Evolutionary conservation across 1,140 invertebrate species (phyloP), one percentile per base, ranked within the genome.

Genomic region (Zaprionus gabonicus): DNA sequence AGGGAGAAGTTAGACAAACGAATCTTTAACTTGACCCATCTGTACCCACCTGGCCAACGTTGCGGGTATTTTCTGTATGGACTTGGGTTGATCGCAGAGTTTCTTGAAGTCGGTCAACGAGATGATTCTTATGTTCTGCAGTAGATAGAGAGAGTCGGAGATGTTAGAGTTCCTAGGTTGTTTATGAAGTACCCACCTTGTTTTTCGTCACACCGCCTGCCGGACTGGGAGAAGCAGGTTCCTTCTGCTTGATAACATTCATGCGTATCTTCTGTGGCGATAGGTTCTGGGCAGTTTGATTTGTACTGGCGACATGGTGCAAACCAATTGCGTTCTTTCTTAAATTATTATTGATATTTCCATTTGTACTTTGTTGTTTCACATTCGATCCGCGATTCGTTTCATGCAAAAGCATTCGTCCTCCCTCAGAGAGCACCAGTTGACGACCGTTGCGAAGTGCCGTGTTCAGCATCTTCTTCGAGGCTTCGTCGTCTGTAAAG

Each of bases 381-480:
- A 71, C 65, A 46, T 72, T 75, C 38, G 76, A 56, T 25, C 68
- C 55, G 12, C 82, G 71, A 53, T 92, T 92, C 7, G 91, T 91
- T 78, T 93, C 92, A 72, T 96, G 96, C 72, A 97, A 91, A 5
- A 96, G 95, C 79, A 97, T 93, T 85, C 97, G 97, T 17, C 96
- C 96, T 60, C 96, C 96, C 91, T 97, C 95, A 78, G 97, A 97
- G 55, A 97, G 93, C 62, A 96, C 94, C 20, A 97, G 94, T 51
- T 96, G 96, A 91, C 97, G 95, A 1, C 97, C 97, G 93, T 95
- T 96, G 93, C 97, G 96, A 80, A 97, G 94, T 12, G 96, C 96
- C 62, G 96, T 96, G 62, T 95, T 95, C 28, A 97, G 62, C 81
- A 93, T 78, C 63, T 92, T 90, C 58, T 91, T 92, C 2, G 91